Evolutionary conservation across 2,797 vertebrate species (phyloP).

Genomic region (Falco rusticolus): DNA sequence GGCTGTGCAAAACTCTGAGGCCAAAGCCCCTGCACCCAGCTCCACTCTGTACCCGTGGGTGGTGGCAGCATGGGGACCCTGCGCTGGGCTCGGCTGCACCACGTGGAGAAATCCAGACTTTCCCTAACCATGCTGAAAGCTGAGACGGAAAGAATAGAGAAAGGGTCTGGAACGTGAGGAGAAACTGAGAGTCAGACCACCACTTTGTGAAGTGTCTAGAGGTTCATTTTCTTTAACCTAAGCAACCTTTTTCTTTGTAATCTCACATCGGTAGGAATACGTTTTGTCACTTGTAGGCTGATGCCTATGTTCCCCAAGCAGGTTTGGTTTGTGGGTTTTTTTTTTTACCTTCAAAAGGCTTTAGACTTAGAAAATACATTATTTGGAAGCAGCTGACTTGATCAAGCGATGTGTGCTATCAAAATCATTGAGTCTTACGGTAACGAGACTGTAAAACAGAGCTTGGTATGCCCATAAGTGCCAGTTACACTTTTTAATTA

Average conservation of each 20-base stretch:
- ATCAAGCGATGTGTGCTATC: not conserved
- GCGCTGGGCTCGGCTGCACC: too few species aligned
- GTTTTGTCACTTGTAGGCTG: not conserved
- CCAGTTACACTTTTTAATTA: not conserved
- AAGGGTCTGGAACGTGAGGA: not conserved
- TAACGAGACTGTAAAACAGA: not conserved
- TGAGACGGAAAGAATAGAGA: fast-evolving
- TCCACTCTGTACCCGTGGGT: fast-evolving
- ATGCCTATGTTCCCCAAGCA: not conserved
- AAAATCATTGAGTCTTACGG: not conserved
- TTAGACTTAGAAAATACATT: constrained; percentile 19
- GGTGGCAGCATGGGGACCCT: fast-evolving
- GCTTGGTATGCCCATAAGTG: not conserved
- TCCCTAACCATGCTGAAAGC: not conserved
- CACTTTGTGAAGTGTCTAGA: not conserved
- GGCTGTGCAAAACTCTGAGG: not conserved
- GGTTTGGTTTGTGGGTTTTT: too few species aligned
- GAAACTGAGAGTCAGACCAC: not conserved
- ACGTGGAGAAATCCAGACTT: too few species aligned
- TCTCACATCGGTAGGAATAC: not conserved
- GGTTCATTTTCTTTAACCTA: not conserved
- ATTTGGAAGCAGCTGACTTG: not conserved
- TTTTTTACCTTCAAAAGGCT: not conserved
- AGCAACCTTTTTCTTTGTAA: not conserved
- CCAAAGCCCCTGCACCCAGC: not conserved